These are phyloP conservation scores for Cinclus cinclus DNA, from an alignment of 2,113 vertebrate genomes.

Conservation along the genomic window DNA sequence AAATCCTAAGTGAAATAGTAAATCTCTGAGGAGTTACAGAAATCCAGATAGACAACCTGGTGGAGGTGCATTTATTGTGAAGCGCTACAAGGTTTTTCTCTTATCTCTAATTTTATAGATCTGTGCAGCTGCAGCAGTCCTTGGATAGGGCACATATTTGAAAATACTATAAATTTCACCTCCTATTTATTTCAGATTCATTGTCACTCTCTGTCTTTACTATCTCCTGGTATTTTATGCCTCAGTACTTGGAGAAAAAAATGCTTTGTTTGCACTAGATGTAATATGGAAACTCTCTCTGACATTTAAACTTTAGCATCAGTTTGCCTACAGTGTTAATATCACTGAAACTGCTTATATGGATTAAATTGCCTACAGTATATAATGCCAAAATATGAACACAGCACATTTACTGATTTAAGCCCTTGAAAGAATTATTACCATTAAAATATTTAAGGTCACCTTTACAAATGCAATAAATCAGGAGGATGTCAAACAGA, in stretches of 20 bases:
- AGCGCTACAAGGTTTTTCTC: not conserved
- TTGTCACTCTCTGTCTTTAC: slow-evolving; percentile 62
- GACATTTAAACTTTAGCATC: slow-evolving; percentile 75
- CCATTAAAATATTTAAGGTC: slow-evolving; percentile 74
- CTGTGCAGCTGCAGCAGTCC: slow-evolving; percentile 38
- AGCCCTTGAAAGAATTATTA: slow-evolving; percentile 72
- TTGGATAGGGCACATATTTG: slow-evolving; percentile 59
- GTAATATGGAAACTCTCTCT: slow-evolving; percentile 66
- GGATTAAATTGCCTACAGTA: slow-evolving; percentile 69
- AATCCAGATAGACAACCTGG: not conserved
- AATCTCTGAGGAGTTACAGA: slow-evolving; percentile 38
- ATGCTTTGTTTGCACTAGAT: slow-evolving; percentile 72
- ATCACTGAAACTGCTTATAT: slow-evolving; percentile 63
- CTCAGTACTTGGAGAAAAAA: slow-evolving; percentile 60
- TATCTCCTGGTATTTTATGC: slow-evolving; percentile 69
- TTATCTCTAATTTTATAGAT: slow-evolving; percentile 57
- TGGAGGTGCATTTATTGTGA: not conserved
- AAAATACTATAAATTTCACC: slow-evolving; percentile 63
- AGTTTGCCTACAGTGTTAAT: slow-evolving; percentile 73
- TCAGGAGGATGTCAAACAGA: slow-evolving; percentile 59
- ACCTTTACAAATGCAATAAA: slow-evolving; percentile 70
- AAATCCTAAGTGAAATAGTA: slow-evolving; percentile 30
- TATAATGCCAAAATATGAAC: slow-evolving; percentile 71
- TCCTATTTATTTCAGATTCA: slow-evolving; percentile 67
- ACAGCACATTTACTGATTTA: slow-evolving; percentile 64